Percentiles rank a stretch among this genome's conserved stretches.
Evolutionary conservation across 2,113 vertebrate genomes (phyloP).

Genomic region (Entosphenus tridentatus): DNA sequence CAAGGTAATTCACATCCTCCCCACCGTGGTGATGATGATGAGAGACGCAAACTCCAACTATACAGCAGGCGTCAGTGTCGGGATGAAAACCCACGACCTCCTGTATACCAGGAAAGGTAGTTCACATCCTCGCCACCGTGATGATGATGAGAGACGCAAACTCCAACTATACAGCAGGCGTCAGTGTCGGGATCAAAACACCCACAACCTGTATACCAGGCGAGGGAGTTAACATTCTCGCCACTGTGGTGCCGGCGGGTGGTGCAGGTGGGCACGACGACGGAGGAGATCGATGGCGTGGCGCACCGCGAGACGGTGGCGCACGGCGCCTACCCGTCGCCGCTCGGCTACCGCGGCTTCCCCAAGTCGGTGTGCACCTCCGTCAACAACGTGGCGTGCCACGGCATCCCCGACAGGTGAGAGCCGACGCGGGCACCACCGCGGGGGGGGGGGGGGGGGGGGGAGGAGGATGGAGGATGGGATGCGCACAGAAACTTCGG

Average conservation of each 20-base stretch:
- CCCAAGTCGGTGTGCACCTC: constrained; percentile 78
- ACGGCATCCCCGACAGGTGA: constrained; percentile 64
- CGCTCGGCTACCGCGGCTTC: constrained; percentile 65
- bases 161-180: too few relatives aligned
- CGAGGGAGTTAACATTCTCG: too few relatives aligned
- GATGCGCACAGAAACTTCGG: too few relatives aligned
- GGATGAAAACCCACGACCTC: neutral
- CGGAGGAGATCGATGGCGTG: constrained; percentile 79
- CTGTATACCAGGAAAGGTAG: neutral
- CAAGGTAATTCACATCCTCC: too few relatives aligned
- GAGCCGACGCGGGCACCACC: too few relatives aligned
- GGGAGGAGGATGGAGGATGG: too few relatives aligned
- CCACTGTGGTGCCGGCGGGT: neutral
- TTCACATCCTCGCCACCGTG: neutral
- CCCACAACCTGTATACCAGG: too few relatives aligned
- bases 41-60: too few relatives aligned
- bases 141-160: too few relatives aligned
- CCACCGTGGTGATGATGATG: too few relatives aligned
- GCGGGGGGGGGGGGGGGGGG: too few relatives aligned
- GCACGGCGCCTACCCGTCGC: constrained; percentile 80
- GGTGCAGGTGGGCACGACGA: constrained; percentile 83
- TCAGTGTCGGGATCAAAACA: neutral
- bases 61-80: neutral
- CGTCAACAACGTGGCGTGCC: constrained; percentile 64
- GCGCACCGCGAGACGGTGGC: constrained; percentile 75